These are phyloP conservation scores for Pipra filicauda DNA, from an alignment of 2,113 vertebrate species.

Conservation along the genomic window DNA sequence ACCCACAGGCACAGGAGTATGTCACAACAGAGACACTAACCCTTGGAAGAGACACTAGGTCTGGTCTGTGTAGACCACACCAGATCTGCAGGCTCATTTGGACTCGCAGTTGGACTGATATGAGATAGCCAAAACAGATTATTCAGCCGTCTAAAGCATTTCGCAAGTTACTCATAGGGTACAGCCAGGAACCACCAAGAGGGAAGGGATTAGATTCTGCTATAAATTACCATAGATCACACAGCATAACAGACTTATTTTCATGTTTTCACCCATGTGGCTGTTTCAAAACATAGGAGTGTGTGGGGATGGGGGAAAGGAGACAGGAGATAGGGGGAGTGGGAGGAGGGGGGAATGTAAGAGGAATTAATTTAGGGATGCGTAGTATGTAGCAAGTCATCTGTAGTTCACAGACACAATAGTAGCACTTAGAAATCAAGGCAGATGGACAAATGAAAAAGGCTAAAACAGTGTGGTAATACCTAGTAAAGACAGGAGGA, in stretches of 20 bases:
- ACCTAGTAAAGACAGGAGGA: not conserved
- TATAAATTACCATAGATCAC: not conserved
- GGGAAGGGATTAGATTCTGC: not conserved
- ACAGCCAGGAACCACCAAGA: not conserved
- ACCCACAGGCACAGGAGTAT: not conserved
- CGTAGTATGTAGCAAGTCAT: not conserved
- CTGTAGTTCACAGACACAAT: not conserved
- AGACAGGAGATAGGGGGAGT: no score
- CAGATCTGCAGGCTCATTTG: not conserved
- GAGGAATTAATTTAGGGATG: not conserved
- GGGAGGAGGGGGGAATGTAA: not conserved
- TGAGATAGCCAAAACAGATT: not conserved
- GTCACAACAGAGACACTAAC: not conserved
- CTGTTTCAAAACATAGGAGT: not conserved
- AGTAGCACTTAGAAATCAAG: not conserved
- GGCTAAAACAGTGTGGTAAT: not conserved
- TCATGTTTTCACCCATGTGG: not conserved
- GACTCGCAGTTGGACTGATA: not conserved
- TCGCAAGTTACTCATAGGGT: not conserved
- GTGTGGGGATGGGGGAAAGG: rapidly evolving
- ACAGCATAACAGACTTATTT: not conserved
- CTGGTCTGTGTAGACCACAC: not conserved
- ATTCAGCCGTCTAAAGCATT: not conserved
- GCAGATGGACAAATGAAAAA: not conserved
- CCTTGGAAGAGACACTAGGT: not conserved